Conservation (phyloP, 2,797 vertebrate species). For the Pipistrellus nathusii region DNA sequence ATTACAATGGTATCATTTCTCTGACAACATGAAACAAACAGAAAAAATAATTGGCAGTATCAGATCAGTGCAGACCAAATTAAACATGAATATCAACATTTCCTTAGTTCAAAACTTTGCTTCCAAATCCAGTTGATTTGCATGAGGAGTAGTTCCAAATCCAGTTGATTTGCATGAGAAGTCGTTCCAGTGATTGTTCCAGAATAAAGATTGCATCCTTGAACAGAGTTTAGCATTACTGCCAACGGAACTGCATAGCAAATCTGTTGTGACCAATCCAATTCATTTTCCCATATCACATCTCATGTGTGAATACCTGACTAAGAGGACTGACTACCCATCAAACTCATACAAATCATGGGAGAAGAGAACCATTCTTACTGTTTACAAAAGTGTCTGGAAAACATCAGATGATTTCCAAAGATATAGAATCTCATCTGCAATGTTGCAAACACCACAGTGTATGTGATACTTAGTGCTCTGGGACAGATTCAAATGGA, state of each 20-base stretch:
- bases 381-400: neutral
- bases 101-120: neutral
- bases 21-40: neutral
- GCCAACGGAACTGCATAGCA: neutral
- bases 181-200: neutral
- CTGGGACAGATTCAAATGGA: neutral
- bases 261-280: neutral
- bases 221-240: neutral
- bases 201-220: neutral
- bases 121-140: constrained; percentile 8
- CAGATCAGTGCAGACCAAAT: neutral
- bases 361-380: neutral
- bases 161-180: neutral
- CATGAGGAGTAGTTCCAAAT: neutral
- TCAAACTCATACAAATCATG: neutral
- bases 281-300: neutral
- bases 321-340: neutral
- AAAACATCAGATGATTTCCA: neutral
- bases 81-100: neutral
- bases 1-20: neutral
- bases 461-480: no score
- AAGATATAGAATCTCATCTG: neutral
- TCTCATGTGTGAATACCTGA: neutral
- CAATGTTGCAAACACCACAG: neutral
- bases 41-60: neutral